Percentiles rank a stretch among this genome's conserved stretches.
Evolutionary conservation across 2,888 invertebrate genomes (phyloP).

Genomic region (Heterodera filipjevi): DNA sequence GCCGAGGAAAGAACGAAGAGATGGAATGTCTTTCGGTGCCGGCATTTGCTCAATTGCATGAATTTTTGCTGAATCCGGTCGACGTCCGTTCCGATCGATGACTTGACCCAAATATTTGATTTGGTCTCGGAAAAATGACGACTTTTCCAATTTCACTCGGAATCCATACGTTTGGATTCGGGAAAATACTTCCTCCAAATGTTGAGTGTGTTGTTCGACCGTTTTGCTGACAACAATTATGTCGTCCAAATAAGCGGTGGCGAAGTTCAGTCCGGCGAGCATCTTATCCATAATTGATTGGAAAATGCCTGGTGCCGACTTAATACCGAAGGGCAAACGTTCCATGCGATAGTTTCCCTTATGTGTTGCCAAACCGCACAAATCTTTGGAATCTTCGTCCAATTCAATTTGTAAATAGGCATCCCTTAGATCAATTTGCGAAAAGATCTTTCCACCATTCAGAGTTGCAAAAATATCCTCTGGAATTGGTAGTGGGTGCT

Average conservation of each 20-base stretch:
- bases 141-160: constrained; percentile 44
- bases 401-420: constrained; percentile 50
- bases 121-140: constrained; percentile 37
- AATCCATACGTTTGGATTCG: constrained; percentile 43
- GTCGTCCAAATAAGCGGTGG: constrained; percentile 41
- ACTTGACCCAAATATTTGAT: constrained; percentile 46
- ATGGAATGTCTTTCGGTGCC: constrained; percentile 23
- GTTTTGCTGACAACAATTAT: constrained; percentile 39
- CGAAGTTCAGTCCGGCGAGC: constrained; percentile 36
- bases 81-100: constrained; percentile 37
- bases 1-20: constrained; percentile 31
- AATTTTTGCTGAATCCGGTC: constrained; percentile 40
- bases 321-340: constrained; percentile 45
- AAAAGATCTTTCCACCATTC: constrained; percentile 45
- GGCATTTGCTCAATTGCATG: constrained; percentile 35
- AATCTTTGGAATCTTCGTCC: constrained; percentile 38
- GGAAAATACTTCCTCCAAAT: constrained; percentile 35
- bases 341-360: constrained; percentile 44
- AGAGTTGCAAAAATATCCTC: constrained; percentile 47
- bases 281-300: constrained; percentile 46
- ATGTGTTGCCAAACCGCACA: constrained; percentile 48
- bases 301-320: constrained; percentile 45
- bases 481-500: constrained; percentile 45
- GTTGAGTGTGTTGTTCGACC: constrained; percentile 36
- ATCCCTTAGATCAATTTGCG: constrained; percentile 47